phyloP scores from a whole-genome alignment of 2,797 vertebrate species.

The Sarcoramphus papa region DNA sequence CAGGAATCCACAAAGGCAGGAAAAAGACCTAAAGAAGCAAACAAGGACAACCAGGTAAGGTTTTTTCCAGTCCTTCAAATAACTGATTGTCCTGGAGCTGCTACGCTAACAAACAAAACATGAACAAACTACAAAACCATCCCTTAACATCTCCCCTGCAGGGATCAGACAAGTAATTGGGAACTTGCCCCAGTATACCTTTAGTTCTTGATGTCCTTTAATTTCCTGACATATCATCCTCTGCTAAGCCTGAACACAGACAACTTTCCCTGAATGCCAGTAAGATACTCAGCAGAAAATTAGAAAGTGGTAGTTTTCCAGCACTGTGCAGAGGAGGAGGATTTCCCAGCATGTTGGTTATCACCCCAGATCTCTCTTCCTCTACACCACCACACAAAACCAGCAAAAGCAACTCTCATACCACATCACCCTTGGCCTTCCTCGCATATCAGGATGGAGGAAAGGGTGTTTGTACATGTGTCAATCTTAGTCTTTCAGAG shows the following conservation, averaged over 20 bases:
- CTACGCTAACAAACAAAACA: neutral
- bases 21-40: neutral
- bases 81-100: neutral
- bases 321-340: neutral
- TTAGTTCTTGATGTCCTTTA: neutral
- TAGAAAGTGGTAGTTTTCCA: neutral
- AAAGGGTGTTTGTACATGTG: neutral
- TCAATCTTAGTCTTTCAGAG: neutral
- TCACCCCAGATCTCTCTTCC: neutral
- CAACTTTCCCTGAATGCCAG: neutral
- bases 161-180: neutral
- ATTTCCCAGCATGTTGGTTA: neutral
- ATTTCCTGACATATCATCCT: neutral
- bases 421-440: neutral
- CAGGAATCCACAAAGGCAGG: neutral
- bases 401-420: neutral
- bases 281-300: neutral
- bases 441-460: neutral
- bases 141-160: neutral
- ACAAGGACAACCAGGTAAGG: neutral
- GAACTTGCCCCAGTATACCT: neutral
- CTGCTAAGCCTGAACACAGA: neutral
- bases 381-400: neutral
- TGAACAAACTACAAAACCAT: neutral
- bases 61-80: neutral